These are phyloP conservation scores for Cantharis rustica DNA, from an alignment of 2,888 invertebrate species.

Conservation along the genomic window DNA sequence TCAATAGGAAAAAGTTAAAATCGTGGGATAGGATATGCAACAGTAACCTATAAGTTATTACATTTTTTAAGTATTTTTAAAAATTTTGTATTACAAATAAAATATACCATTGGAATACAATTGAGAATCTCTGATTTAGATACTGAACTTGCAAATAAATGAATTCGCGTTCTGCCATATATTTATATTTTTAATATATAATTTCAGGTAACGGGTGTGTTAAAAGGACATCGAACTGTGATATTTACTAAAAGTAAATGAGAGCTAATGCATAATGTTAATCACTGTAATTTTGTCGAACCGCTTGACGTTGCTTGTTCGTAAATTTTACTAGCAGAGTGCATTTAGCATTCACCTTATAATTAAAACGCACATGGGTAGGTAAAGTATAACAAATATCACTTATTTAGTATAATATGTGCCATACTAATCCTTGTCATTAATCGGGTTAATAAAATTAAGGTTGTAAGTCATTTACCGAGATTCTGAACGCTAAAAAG, in stretches of 20 bases:
- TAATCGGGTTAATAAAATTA: neutral
- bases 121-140: neutral
- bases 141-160: neutral
- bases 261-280: neutral
- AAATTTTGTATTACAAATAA: too few species aligned
- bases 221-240: neutral
- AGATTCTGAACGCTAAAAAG: neutral
- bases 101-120: too few species aligned
- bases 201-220: neutral
- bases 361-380: neutral
- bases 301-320: neutral
- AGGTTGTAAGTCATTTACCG: neutral
- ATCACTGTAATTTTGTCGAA: neutral
- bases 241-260: neutral
- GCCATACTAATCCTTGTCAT: neutral
- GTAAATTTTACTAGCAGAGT: neutral
- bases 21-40: too few species aligned
- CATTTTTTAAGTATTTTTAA: too few species aligned
- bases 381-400: neutral
- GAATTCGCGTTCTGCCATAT: neutral
- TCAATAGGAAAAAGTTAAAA: too few species aligned
- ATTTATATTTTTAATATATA: neutral
- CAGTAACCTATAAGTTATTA: too few species aligned
- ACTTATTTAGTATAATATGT: neutral
- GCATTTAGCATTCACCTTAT: neutral